These are phyloP conservation scores for Cnemophilus loriae DNA, from an alignment of 2,113 vertebrate species.

Conservation along the genomic window DNA sequence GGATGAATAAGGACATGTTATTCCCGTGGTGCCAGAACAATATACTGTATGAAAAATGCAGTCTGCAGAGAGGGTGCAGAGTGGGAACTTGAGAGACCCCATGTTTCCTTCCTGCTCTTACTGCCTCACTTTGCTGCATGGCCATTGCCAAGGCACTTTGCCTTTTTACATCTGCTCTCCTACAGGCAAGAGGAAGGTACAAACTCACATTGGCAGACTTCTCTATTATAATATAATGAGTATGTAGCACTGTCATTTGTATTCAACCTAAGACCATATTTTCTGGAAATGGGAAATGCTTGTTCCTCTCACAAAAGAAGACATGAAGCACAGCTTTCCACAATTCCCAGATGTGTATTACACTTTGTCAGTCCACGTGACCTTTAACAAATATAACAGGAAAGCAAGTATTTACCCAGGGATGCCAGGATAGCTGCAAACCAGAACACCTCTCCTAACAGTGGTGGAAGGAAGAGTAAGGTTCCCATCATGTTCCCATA, in stretches of 20 bases:
- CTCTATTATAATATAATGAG: not conserved
- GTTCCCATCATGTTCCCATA: slow-evolving; percentile 76
- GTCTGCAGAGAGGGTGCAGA: not conserved
- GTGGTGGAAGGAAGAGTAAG: slow-evolving; percentile 70
- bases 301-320: not conserved
- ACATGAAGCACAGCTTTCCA: not conserved
- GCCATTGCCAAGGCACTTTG: not conserved
- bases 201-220: not conserved
- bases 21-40: not conserved
- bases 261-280: not conserved
- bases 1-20: not conserved
- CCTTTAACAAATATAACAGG: not conserved
- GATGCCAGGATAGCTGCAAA: slow-evolving; percentile 82
- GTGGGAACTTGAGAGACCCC: not conserved
- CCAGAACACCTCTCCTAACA: slow-evolving; percentile 77
- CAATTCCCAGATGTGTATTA: not conserved
- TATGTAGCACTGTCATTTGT: not conserved
- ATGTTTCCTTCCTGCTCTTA: not conserved
- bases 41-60: not conserved
- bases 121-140: not conserved
- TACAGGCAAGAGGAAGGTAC: not conserved
- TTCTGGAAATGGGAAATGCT: not conserved
- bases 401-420: slow-evolving; percentile 67
- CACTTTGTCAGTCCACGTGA: not conserved
- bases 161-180: not conserved